Percentiles rank a stretch among this genome's conserved stretches.
phyloP scores from a whole-genome alignment of 2,888 invertebrate genomes.

The Dioctria linearis region DNA sequence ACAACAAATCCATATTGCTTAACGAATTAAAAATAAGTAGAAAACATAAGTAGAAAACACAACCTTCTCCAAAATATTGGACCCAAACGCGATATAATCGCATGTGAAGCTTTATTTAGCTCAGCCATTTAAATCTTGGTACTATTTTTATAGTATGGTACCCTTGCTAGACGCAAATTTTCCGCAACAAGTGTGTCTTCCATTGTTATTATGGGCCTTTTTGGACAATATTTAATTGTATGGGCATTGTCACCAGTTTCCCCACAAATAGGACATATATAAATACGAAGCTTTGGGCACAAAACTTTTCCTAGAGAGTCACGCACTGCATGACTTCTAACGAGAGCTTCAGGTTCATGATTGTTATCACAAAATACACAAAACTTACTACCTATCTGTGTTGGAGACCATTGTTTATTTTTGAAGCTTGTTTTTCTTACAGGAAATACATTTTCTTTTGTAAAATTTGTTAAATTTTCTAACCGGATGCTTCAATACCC shows the following conservation, averaged over 20 bases:
- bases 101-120: neutral
- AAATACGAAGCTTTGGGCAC: slow-evolving; percentile 82
- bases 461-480: too few species aligned
- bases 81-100: slow-evolving; percentile 5
- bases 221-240: slow-evolving; percentile 84
- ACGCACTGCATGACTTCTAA: slow-evolving; percentile 78
- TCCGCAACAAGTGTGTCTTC: slow-evolving; percentile 62
- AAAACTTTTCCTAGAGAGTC: slow-evolving; percentile 75
- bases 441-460: too few species aligned
- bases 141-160: neutral
- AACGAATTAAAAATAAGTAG: too few species aligned
- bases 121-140: neutral
- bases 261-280: slow-evolving; percentile 81
- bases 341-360: slow-evolving; percentile 78
- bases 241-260: slow-evolving; percentile 81
- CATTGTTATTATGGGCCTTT: slow-evolving; percentile 71
- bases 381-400: too few species aligned
- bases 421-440: too few species aligned
- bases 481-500: too few species aligned
- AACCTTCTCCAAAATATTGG: too few species aligned
- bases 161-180: slow-evolving; percentile 60
- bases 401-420: too few species aligned
- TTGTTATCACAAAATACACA: slow-evolving; percentile 87
- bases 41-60: too few species aligned
- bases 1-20: too few species aligned